phyloP scores from a whole-genome alignment of 2,888 invertebrate genomes.

The Anorthoa munda region DNA sequence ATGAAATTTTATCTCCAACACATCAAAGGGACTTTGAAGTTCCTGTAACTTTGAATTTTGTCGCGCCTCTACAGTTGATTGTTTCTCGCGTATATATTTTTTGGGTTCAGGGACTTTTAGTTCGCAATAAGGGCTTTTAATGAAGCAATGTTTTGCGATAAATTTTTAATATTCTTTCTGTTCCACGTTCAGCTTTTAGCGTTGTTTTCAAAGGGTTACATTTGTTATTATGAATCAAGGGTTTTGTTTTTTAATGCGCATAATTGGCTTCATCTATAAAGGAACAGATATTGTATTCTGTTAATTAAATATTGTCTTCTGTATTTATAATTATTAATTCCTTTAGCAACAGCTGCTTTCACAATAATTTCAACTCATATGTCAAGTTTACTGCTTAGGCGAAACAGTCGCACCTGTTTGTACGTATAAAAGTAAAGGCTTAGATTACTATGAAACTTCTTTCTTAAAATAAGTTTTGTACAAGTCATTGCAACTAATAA shows the following conservation, averaged over 20 bases:
- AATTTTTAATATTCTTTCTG: constrained; percentile 24
- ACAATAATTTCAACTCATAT: neutral
- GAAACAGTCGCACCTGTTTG: neutral
- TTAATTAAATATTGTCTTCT: neutral
- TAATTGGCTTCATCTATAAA: constrained; percentile 26
- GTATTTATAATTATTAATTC: neutral
- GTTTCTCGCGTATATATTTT: constrained; percentile 60
- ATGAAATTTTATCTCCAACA: constrained; percentile 81
- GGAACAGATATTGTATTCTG: neutral
- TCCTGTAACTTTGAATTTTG: constrained; percentile 68
- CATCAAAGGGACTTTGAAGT: constrained; percentile 81
- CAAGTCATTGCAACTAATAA: neutral
- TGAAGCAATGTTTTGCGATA: constrained; percentile 34
- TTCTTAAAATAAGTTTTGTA: neutral
- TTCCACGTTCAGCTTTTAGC: constrained; percentile 1
- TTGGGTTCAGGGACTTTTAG: constrained; percentile 41
- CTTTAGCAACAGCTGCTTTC: constrained; percentile 1
- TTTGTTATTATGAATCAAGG: constrained; percentile 15
- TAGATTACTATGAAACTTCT: neutral
- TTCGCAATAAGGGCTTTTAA: constrained; percentile 41
- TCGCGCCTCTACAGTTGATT: constrained; percentile 68
- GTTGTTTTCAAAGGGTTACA: constrained; percentile 7
- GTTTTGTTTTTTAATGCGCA: neutral
- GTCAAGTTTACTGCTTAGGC: neutral
- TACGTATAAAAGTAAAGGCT: neutral